These are phyloP conservation scores for Lasioglossum pauxillum DNA, from an alignment of 2,888 invertebrate species.

Conservation along the genomic window DNA sequence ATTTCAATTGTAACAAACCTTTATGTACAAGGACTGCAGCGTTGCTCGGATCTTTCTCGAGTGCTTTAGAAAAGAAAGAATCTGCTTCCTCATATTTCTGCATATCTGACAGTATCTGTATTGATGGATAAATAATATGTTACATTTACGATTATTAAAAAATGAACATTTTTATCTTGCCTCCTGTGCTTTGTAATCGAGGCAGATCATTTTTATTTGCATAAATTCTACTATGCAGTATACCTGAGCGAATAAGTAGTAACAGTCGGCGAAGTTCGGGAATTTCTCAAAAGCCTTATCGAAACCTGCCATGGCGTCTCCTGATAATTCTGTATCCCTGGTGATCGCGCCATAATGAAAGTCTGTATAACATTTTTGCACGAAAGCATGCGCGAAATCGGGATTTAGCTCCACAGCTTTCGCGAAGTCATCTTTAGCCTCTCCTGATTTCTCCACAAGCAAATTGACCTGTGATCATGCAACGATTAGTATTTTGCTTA, in stretches of 20 bases:
- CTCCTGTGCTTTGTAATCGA: background rate
- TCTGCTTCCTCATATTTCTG: constrained; percentile 94
- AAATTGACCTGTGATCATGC: constrained; percentile 88
- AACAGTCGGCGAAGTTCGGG: constrained; percentile 94
- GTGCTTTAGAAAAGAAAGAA: constrained; percentile 91
- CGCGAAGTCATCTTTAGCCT: constrained; percentile 93
- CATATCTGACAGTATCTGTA: constrained; percentile 91
- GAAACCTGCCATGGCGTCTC: constrained; percentile 90
- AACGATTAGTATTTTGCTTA: background rate
- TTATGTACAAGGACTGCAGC: constrained; percentile 95
- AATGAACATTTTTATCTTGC: background rate
- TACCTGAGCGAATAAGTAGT: constrained; percentile 95
- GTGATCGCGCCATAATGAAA: constrained; percentile 90
- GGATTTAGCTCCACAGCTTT: constrained; percentile 93
- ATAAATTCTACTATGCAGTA: background rate
- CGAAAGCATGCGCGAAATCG: constrained; percentile 93
- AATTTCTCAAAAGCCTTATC: constrained; percentile 91
- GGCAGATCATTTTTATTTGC: background rate
- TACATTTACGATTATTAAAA: constrained; percentile 1
- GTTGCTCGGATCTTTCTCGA: constrained; percentile 93
- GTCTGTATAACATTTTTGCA: constrained; percentile 96
- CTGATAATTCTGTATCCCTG: constrained; percentile 87
- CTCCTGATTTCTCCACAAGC: constrained; percentile 91
- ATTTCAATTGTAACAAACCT: constrained; percentile 93
- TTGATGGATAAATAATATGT: background rate